Evolutionary conservation across 2,888 invertebrate species (phyloP), one percentile per base, ranked within the genome.

Genomic region (Siphonodentalium dalli): DNA sequence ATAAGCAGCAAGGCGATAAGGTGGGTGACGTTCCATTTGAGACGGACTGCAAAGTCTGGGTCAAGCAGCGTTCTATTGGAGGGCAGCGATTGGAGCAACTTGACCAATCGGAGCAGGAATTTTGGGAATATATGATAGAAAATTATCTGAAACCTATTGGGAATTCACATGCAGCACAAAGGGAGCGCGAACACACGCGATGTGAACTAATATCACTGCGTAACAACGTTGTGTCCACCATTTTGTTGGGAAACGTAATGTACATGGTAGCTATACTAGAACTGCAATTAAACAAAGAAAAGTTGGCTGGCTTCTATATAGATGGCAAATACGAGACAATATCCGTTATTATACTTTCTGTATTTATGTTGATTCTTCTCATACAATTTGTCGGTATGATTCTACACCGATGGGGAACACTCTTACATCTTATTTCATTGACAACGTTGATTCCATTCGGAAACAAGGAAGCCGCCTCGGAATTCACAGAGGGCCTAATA

Each of bases 201-300:
- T 27, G 40, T 8, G 60, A 61, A 18, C 34, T 63, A n/a, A 51
- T 47, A 18, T 40, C 38, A 2, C 42, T 60, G 4, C 43, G 63
- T 26, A 61, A 63, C 21, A 62, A 59, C 35, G 60, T 60, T 2
- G 60, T 56, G 6, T 60, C 57, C 31, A 56, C 48, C 5, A 54
- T 45, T 29, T 50, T 97, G 87, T 96, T 98, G 93, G 84, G 93
- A 84, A 98, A 98, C 86, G 92, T 95, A 69, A 89, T 97, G 78
- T 98, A 97, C 88, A 94, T 97, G 78, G 88, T 97, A 83, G 93
- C 96, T 85, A 94, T 98, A 75, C 94, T 97, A 86, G 89, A 97
- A 83, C 89, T 98, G 82, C 97, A 97, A 86, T 87, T 97, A 85
- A 62, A 68, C n/a, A 55, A 69, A 34, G 46, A 53, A 5, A 48